Base-by-base conservation (phyloP, 2,888 invertebrate genomes). In the Drosophila tanythrix region DNA sequence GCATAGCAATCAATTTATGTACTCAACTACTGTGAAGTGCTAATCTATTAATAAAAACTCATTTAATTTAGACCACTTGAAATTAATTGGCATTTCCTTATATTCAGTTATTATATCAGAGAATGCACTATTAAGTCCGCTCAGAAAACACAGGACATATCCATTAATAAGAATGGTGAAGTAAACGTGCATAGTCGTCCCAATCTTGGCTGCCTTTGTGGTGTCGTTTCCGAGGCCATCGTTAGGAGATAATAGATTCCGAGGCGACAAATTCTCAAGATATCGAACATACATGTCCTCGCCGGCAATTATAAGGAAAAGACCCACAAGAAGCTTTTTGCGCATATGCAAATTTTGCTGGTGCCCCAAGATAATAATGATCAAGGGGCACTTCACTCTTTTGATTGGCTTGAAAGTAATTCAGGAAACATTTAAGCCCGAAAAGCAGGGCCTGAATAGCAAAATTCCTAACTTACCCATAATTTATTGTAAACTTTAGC, bases 111-210 rank as follows among this genome's bases (percentile, higher is more conserved):
- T 10, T 13, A 73, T 38, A n/a, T 75, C 68, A 15, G 50, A 64
- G 25, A n/a, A 7, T 6, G 65, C 65, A 36, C 57, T 51, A 29
- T 56, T 52, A 8, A 48, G 3, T 27, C 75, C 80, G 3, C 53
- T 29, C 2, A 63, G 1, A 1, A 80, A 15, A 0, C 95, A 98
- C 96, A 0, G 98, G 3, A 99, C 99, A 93, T 98, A 99, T 93
- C 99, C 98, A 93, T 98, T 98, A 7, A 99, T 94, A 48, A 97
- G 96, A 94, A 99, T 0, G 98, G 97, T 80, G 98, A 95, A 94
- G 98, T 97, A 66, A 1, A 35, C 3, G 33, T 21, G 21, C 13
- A 6, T 7, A 13, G 33, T 7, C 33, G 21, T 21, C 7, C 1
- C 15, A 35, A 52, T 6, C 8, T 21, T 52, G 7, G 3, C 2